A percentile compares a stretch with the other conserved stretches of the same genome.
Conservation (phyloP, 2,113 vertebrate species). For the Dipodomys spectabilis region DNA sequence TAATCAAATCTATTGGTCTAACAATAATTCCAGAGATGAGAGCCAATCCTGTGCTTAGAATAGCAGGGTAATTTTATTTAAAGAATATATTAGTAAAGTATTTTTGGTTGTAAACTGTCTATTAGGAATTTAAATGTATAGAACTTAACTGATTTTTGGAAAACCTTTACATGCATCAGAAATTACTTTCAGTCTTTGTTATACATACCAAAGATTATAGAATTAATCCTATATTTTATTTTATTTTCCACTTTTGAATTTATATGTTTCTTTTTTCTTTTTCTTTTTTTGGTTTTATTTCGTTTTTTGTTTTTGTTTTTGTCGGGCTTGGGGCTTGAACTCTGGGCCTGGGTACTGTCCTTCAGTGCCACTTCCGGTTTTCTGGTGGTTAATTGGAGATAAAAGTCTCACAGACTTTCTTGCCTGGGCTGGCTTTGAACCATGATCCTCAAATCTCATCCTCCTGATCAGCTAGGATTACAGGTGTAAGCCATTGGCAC, state of each 20-base stretch:
- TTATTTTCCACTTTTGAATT: neutral
- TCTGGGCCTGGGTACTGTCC: too few relatives aligned
- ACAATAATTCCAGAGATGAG: neutral
- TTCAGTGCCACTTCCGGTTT: too few relatives aligned
- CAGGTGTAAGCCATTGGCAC: too few relatives aligned
- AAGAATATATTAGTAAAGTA: neutral
- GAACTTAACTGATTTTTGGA: neutral
- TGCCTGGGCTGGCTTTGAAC: too few relatives aligned
- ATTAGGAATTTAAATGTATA: conserved; percentile 22
- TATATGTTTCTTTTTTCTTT: too few relatives aligned
- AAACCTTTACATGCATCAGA: neutral
- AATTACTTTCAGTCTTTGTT: neutral
- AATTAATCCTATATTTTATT: conserved; percentile 12
- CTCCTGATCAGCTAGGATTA: too few relatives aligned
- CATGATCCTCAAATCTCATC: too few relatives aligned
- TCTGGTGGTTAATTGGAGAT: too few relatives aligned
- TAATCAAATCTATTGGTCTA: neutral
- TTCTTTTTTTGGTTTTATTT: too few relatives aligned
- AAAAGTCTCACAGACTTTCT: too few relatives aligned
- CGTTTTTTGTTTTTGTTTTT: too few relatives aligned
- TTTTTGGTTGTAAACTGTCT: conserved; percentile 15
- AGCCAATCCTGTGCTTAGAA: neutral
- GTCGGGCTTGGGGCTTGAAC: too few relatives aligned
- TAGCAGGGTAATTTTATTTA: neutral
- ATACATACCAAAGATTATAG: neutral